Evolutionary conservation across 2,888 invertebrate species (phyloP), one percentile per base, ranked within the genome.

Genomic region (Hirtodrosophila duncani): DNA sequence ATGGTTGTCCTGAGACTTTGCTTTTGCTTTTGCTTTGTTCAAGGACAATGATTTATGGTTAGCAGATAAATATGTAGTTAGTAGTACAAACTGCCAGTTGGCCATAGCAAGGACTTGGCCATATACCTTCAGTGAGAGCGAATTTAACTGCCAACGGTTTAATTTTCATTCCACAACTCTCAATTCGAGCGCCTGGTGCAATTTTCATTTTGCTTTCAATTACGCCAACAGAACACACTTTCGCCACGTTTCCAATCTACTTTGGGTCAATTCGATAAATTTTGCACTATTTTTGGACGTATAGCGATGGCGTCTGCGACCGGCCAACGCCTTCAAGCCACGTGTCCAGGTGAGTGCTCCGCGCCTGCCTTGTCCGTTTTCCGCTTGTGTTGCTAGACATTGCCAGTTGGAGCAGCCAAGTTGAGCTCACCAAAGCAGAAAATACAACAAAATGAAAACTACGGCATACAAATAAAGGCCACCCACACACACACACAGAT

Each of bases 391-490:
- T 7, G 7, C 44, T 45, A n/a, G 11, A 21, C 20, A 36, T 36
- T 13, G 23, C 23, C n/a, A n/a, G n/a, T 14, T 16, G 9, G 5
- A 10, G 9, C 21, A 34, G 21, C 20, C 21, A 50, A 37, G 43
- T 36, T 36, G 41, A 38, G 24, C 31, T 52, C 51, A 46, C 30
- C 45, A 59, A 65, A 52, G 50, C 55, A 59, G 63, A 68, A 63
- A 55, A 63, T 52, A 56, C 62, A n/a, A 52, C 56, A 58, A 58
- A 52, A 63, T 52, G 33, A 50, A 57, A 52, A 53, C 20, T 51
- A 9, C 41, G 38, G 36, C 31, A 20, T 31, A 51, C 30, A 77
- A 62, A 74, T 48, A 69, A 62, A 46, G 34, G 37, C 27, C n/a
- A 57, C 31, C 21, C 41, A 33, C 49, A 49, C 41, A 33, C 39